Percentiles rank a stretch among this genome's conserved stretches.
Conservation (phyloP, 2,888 invertebrate genomes). For the Hydroisotoma schaefferi region DNA sequence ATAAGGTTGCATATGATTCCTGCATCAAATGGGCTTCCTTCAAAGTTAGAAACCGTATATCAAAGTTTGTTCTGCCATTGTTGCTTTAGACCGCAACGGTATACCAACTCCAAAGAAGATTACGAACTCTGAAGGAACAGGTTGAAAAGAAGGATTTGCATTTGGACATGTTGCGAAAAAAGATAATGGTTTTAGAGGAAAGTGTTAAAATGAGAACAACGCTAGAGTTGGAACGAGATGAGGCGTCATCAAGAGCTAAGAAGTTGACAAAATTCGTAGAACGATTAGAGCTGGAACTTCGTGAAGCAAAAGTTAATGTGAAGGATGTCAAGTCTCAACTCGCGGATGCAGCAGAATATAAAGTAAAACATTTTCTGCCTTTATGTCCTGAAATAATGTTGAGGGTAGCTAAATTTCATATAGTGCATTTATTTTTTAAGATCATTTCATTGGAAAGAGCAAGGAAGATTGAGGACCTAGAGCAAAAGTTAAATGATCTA, state of each 20-base stretch:
- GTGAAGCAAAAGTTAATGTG: conserved; percentile 75
- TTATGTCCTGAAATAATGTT: neutral
- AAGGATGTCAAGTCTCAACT: conserved; percentile 81
- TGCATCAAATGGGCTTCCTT: too few species aligned
- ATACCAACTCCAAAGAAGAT: conserved; percentile 82
- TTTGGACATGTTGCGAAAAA: conserved; percentile 80
- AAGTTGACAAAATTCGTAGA: conserved; percentile 80
- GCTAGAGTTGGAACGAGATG: conserved; percentile 45
- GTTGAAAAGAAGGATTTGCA: conserved; percentile 87
- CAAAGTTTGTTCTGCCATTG: neutral
- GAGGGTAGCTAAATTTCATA: too few species aligned
- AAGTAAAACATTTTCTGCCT: conserved; percentile 57
- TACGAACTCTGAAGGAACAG: conserved; percentile 81
- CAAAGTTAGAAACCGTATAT: too few species aligned
- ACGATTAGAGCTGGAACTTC: conserved; percentile 71
- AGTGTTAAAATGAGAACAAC: conserved; percentile 55
- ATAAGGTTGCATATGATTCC: conserved; percentile 68
- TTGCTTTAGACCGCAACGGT: conserved; percentile 71
- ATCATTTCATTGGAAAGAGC: conserved; percentile 78
- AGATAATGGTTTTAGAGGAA: conserved; percentile 78
- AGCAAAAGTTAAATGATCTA: conserved; percentile 74
- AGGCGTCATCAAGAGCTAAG: conserved; percentile 62
- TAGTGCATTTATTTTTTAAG: conserved; percentile 53
- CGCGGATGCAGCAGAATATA: conserved; percentile 80
- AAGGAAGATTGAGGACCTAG: conserved; percentile 77